Evolutionary conservation across 37 sponge, comb jelly and placozoan genomes (phyloP).

Genomic region (Beroe ovata): DNA sequence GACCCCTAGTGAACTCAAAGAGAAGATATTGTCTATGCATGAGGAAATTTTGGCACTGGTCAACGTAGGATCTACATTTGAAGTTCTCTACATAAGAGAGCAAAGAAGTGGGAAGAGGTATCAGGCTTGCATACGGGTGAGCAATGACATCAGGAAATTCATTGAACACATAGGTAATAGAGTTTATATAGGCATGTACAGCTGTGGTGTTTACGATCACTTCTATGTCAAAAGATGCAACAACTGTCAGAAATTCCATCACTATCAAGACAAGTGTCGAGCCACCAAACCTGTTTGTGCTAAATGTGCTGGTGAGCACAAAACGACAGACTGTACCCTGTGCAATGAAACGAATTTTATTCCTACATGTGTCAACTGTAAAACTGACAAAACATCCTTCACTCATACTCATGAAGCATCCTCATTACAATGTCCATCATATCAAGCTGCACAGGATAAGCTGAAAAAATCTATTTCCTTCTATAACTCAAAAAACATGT

Average conservation of each 20-base stretch:
- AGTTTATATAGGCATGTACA: not conserved
- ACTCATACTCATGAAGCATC: not conserved
- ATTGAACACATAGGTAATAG: not conserved
- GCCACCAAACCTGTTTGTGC: not conserved
- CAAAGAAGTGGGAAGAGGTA: not conserved
- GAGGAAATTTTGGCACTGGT: not conserved
- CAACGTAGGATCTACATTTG: not conserved
- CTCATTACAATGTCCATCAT: not conserved
- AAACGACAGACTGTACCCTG: not conserved
- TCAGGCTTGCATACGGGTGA: not conserved
- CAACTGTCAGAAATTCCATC: too few species aligned
- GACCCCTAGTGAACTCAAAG: not conserved
- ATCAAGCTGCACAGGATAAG: not conserved
- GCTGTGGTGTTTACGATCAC: not conserved
- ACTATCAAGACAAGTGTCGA: not conserved
- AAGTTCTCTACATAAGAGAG: not conserved
- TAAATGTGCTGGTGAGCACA: not conserved
- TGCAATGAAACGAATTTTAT: not conserved
- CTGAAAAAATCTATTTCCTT: not conserved
- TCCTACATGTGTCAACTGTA: not conserved
- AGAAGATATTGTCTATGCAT: not conserved
- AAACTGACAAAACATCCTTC: not conserved
- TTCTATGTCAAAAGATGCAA: too few species aligned
- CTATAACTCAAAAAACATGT: not conserved
- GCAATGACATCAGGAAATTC: not conserved